Percentiles rank a stretch among this genome's conserved stretches.
Conservation (phyloP, 2,797 vertebrate genomes). For the Microcaecilia unicolor region DNA sequence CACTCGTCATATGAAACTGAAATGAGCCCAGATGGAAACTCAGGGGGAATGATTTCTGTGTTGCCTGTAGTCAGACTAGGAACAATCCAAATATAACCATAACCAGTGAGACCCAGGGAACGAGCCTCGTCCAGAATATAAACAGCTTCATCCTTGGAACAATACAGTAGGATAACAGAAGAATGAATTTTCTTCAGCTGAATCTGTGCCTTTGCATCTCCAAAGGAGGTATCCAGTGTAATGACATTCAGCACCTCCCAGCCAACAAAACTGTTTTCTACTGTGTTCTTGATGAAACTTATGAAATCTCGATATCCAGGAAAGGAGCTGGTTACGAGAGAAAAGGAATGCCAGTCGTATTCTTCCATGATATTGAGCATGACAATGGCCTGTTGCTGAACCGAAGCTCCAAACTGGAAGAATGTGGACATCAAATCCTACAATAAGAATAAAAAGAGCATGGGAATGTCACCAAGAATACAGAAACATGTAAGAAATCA, state of each 20-base stretch:
- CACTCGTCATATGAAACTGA: slow-evolving; percentile 93
- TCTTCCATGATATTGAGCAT: slow-evolving; percentile 98
- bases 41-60: slow-evolving; percentile 78
- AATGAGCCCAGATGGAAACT: slow-evolving; percentile 89
- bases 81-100: slow-evolving; percentile 96
- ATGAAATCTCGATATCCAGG: slow-evolving; percentile 96
- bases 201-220: slow-evolving; percentile 81
- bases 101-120: slow-evolving; percentile 87
- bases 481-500: too few species aligned
- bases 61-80: slow-evolving; percentile 87
- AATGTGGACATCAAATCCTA: slow-evolving; percentile 93
- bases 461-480: too few species aligned
- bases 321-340: slow-evolving; percentile 90
- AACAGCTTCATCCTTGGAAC: slow-evolving; percentile 87
- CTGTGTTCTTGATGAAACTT: slow-evolving; percentile 83
- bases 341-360: slow-evolving; percentile 97
- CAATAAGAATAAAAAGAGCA: slow-evolving; percentile 14
- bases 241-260: slow-evolving; percentile 94
- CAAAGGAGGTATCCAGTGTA: slow-evolving; percentile 78
- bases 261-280: slow-evolving; percentile 95
- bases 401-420: slow-evolving; percentile 96
- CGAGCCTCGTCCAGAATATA: slow-evolving; percentile 89
- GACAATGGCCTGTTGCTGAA: slow-evolving; percentile 89
- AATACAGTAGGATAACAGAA: slow-evolving; percentile 87
- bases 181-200: slow-evolving; percentile 96